Evolutionary conservation across 2,113 vertebrate species (phyloP), one percentile per base, ranked within the genome.

Genomic region (Pelvicachromis taeniatus): DNA sequence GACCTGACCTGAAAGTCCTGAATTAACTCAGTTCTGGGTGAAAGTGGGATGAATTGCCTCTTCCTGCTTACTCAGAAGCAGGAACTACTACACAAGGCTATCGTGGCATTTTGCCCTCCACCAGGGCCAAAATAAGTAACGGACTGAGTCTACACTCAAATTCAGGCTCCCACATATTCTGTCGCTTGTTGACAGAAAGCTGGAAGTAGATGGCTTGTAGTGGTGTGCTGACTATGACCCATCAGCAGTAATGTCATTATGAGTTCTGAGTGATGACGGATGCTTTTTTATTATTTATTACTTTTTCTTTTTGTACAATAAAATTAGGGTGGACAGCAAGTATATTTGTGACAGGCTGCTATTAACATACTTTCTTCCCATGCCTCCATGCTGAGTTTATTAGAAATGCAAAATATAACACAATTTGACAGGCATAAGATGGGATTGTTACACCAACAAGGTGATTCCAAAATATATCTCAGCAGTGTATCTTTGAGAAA

Each of bases 121-220:
- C 73, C 65, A 10, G 68, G 10, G 84, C 88, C 81, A 87, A 90
- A 90, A 92, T 86, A 92, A 91, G 90, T 81, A 88, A 59, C 53
- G 29, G 52, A 65, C 83, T 78, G 78, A 91, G 78, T 86, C 90
- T 84, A 87, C 77, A 77, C 75, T 85, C 79, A 70, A 7, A 88
- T 63, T 86, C 68, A 77, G 80, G 42, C 81, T 88, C 29, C 77
- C 63, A 61, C 78, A 84, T 86, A 89, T 89, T 92, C 87, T 85
- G 82, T 90, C 80, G 87, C 77, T 58, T 80, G 87, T 80, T 92
- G 91, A 92, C 88, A 90, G 88, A 83, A 52, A 42, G 29, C 65
- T 90, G 87, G 85, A 93, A 55, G 19, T 77, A 12, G 77, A 82
- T 65, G 78, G 12, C 45, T 70, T 56, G 1, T 2, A 31, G 35